Percentiles rank a stretch among this genome's conserved stretches.
Conservation (phyloP, 1,140 invertebrate species). For the Augochlora pura region DNA sequence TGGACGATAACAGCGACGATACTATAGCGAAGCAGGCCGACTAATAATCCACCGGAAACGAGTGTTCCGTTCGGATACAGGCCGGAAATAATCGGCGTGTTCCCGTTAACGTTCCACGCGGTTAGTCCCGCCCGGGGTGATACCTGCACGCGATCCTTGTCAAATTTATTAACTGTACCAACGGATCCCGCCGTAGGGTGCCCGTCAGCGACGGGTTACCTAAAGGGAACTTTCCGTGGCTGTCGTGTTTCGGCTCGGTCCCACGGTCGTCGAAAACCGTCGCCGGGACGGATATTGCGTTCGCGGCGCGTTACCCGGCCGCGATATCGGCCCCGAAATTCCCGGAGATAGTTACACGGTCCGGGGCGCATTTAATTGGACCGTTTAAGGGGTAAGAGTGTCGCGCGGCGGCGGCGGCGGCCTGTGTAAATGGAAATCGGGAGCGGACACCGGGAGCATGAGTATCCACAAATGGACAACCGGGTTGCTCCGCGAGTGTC, state of each 20-base stretch:
- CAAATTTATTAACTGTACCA: constrained; percentile 37
- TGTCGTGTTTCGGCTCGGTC: not conserved
- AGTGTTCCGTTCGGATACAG: too few species aligned
- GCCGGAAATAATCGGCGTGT: not conserved
- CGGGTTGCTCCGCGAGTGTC: constrained; percentile 5
- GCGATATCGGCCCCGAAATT: constrained; percentile 13
- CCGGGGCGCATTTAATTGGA: constrained; percentile 6
- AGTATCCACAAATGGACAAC: constrained; percentile 25
- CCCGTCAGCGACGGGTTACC: not conserved
- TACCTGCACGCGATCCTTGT: constrained; percentile 21
- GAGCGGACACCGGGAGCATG: constrained; percentile 14
- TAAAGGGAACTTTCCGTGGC: not conserved
- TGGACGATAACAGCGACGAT: too few species aligned
- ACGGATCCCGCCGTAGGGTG: constrained; percentile 17
- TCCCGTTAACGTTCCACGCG: constrained; percentile 5
- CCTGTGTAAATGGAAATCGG: constrained; percentile 36
- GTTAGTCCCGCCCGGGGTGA: constrained; percentile 10
- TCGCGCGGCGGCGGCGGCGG: not conserved
- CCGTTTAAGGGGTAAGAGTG: constrained; percentile 22
- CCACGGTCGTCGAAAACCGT: not conserved
- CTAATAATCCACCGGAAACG: not conserved
- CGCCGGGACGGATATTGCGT: not conserved
- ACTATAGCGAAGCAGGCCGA: too few species aligned
- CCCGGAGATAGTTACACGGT: not conserved
- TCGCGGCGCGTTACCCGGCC: not conserved